These are phyloP conservation scores for Coenobita brevimanus DNA, from an alignment of 1,140 invertebrate species.

Conservation along the genomic window DNA sequence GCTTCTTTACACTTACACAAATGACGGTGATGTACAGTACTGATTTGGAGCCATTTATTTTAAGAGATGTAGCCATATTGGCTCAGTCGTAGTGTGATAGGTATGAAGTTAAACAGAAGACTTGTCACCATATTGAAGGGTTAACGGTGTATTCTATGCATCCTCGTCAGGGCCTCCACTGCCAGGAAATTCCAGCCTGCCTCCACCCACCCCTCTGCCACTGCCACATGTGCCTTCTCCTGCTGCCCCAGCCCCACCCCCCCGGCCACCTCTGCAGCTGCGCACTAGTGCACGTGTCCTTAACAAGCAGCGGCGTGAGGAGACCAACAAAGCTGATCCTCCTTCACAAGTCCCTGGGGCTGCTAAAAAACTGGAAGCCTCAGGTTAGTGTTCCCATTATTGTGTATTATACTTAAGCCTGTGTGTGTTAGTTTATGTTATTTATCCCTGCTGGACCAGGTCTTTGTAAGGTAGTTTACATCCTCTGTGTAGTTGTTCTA, in stretches of 20 bases:
- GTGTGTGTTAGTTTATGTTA: too few species aligned
- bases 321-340: slow-evolving; percentile 41
- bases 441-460: too few species aligned
- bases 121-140: background rate
- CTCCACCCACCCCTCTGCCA: slow-evolving; percentile 33
- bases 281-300: slow-evolving; percentile 62
- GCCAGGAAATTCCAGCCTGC: slow-evolving; percentile 13
- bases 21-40: too few species aligned
- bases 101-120: background rate
- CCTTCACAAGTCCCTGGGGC: slow-evolving; percentile 1
- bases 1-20: too few species aligned
- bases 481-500: too few species aligned
- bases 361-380: slow-evolving; percentile 24
- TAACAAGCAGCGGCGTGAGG: slow-evolving; percentile 56
- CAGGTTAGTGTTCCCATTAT: too few species aligned
- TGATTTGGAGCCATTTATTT: too few species aligned
- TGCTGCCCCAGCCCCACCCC: background rate
- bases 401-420: too few species aligned
- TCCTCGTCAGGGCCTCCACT: slow-evolving; percentile 14
- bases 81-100: too few species aligned
- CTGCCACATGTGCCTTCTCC: slow-evolving; percentile 53
- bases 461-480: too few species aligned
- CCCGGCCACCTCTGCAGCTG: slow-evolving; percentile 38
- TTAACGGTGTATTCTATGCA: background rate
- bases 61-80: too few species aligned